Evolutionary conservation across 1,140 invertebrate species (phyloP).

Genomic region (Rhizoglyphus robini): DNA sequence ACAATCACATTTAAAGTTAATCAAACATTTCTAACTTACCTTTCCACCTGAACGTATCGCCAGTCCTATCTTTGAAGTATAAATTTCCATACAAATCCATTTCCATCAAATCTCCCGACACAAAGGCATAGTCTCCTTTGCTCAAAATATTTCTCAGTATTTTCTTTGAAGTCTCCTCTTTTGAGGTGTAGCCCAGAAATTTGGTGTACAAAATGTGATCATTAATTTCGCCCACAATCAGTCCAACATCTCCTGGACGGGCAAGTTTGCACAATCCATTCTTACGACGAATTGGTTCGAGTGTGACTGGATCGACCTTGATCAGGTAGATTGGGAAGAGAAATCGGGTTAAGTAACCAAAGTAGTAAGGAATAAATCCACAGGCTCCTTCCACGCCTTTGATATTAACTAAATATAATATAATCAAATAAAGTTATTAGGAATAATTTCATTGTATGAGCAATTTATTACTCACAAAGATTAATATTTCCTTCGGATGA

Average conservation of each 20-base stretch:
- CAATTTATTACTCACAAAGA: constrained; percentile 30
- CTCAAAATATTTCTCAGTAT: constrained; percentile 75
- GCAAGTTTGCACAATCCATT: constrained; percentile 42
- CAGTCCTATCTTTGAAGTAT: constrained; percentile 44
- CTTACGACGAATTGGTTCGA: constrained; percentile 32
- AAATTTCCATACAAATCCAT: constrained; percentile 43
- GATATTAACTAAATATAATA: constrained; percentile 52
- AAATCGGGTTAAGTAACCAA: constrained; percentile 35
- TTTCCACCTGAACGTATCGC: constrained; percentile 46
- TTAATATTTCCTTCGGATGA: constrained; percentile 41
- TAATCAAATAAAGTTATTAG: background rate
- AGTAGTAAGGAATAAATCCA: constrained; percentile 77
- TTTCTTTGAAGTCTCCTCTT: constrained; percentile 83
- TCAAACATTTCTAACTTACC: constrained; percentile 33
- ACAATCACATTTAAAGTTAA: background rate
- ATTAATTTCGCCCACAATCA: constrained; percentile 93
- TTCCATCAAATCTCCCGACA: constrained; percentile 48
- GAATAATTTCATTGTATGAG: background rate
- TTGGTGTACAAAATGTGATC: constrained; percentile 41
- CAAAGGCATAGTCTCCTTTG: constrained; percentile 78
- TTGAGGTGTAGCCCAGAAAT: constrained; percentile 74
- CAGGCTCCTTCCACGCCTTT: constrained; percentile 82
- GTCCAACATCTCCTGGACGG: constrained; percentile 69
- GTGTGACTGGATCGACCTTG: constrained; percentile 40
- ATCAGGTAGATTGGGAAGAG: constrained; percentile 66